phyloP scores from a whole-genome alignment of 2,113 vertebrate genomes.

The Neodontobutis hainanensis region DNA sequence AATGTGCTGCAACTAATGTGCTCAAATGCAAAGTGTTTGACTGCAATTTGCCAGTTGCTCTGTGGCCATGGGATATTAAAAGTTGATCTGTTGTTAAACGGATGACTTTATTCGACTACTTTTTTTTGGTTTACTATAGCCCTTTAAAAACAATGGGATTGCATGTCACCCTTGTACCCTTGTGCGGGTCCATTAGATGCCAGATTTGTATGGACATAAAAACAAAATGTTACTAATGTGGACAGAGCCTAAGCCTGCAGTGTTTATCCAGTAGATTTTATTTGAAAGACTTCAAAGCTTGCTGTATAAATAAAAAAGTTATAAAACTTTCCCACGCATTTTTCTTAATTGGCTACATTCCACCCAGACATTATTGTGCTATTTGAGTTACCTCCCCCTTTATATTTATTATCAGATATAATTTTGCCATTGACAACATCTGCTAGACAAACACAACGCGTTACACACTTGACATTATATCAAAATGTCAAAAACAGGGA shows the following conservation, averaged over 20 bases:
- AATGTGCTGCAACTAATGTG: no score
- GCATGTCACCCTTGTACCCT: no score
- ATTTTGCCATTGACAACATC: slow-evolving; percentile 20
- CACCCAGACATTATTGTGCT: not conserved
- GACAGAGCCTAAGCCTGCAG: not conserved
- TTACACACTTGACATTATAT: slow-evolving; percentile 48
- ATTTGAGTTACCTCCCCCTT: slow-evolving; percentile 17
- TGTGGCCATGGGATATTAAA: no score
- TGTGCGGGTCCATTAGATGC: no score
- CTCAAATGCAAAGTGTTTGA: no score
- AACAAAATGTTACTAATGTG: not conserved
- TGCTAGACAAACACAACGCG: slow-evolving; percentile 23
- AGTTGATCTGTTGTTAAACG: no score
- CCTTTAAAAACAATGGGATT: no score
- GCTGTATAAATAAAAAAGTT: not conserved
- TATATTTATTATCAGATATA: slow-evolving; percentile 7
- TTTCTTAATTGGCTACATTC: slow-evolving; percentile 11
- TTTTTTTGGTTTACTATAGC: no score
- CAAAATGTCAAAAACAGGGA: slow-evolving; percentile 41
- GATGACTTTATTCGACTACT: no score
- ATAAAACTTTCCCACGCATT: slow-evolving; percentile 17
- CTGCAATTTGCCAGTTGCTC: no score
- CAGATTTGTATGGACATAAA: not conserved
- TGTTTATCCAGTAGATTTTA: not conserved
- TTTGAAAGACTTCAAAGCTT: slow-evolving; percentile 1